These are phyloP conservation scores for Meteorus cinctellus DNA, from an alignment of 2,888 invertebrate species.

Conservation along the genomic window DNA sequence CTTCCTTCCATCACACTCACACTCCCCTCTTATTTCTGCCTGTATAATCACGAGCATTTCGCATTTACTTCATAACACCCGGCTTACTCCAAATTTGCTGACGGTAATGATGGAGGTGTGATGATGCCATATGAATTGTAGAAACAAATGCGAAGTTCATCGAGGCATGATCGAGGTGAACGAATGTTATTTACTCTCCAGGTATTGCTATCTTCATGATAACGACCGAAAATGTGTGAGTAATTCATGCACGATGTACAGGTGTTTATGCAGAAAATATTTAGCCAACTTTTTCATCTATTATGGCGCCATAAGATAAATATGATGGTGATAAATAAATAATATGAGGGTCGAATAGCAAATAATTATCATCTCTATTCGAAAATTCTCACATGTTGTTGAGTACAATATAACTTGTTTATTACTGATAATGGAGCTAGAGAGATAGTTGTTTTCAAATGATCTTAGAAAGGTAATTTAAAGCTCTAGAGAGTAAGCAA, in stretches of 20 bases:
- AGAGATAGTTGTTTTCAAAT: neutral
- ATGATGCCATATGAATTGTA: slow-evolving; percentile 23
- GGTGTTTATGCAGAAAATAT: neutral
- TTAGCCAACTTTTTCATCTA: neutral
- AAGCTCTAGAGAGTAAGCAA: neutral
- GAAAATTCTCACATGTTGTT: neutral
- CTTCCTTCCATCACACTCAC: slow-evolving; percentile 1
- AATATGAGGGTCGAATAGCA: neutral
- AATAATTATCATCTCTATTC: neutral
- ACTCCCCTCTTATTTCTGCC: neutral
- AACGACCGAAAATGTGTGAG: slow-evolving; percentile 39
- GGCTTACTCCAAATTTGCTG: neutral
- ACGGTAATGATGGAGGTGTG: neutral
- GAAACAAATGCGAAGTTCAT: slow-evolving; percentile 39
- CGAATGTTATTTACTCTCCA: slow-evolving; percentile 37
- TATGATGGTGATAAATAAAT: neutral
- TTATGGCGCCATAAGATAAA: neutral
- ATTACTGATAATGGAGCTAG: neutral
- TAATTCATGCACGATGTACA: neutral
- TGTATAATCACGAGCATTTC: neutral
- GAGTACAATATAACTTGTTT: neutral
- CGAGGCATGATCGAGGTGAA: slow-evolving; percentile 38
- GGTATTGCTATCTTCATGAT: slow-evolving; percentile 43
- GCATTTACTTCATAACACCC: neutral
- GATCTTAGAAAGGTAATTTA: neutral